A percentile compares a stretch with the other conserved stretches of the same genome.
Evolutionary conservation across 1,140 invertebrate genomes (phyloP).

Genomic region (Pogonomyrmex californicus): DNA sequence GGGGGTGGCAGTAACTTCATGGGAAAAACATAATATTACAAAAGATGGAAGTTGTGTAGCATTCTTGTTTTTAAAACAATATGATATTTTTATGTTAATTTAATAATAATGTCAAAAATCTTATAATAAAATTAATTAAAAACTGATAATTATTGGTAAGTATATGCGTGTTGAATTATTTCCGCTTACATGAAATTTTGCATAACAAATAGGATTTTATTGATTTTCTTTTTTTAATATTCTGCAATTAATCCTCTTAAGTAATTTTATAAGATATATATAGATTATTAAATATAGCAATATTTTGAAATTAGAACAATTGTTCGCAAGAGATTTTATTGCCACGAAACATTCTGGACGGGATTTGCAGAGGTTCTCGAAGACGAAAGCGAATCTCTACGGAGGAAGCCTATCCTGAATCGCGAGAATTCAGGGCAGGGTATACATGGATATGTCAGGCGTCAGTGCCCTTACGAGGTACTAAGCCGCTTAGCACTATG

Average conservation of each 20-base stretch:
- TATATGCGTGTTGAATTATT: constrained; percentile 9
- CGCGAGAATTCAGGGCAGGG: constrained; percentile 59
- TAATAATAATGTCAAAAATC: not conserved
- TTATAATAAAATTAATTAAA: constrained; percentile 5
- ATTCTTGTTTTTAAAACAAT: constrained; percentile 7
- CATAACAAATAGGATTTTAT: not conserved
- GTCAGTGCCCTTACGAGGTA: constrained; percentile 85
- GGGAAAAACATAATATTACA: constrained; percentile 85
- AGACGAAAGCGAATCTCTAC: not conserved
- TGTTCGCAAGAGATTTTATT: not conserved
- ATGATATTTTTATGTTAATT: not conserved
- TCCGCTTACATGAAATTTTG: not conserved
- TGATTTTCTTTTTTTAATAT: not conserved
- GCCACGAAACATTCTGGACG: not conserved
- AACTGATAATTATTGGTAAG: not conserved
- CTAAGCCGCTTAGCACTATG: constrained; percentile 86
- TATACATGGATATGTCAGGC: constrained; percentile 84
- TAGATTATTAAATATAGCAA: not conserved
- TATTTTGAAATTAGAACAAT: constrained; percentile 5
- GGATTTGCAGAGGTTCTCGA: constrained; percentile 10
- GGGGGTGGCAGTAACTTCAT: constrained; percentile 75
- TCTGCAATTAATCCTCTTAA: not conserved
- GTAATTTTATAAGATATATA: not conserved
- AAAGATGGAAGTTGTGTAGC: constrained; percentile 55
- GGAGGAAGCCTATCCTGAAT: constrained; percentile 36